Evolutionary conservation across 2,888 invertebrate species (phyloP).

Genomic region (Hirtodrosophila cameraria): DNA sequence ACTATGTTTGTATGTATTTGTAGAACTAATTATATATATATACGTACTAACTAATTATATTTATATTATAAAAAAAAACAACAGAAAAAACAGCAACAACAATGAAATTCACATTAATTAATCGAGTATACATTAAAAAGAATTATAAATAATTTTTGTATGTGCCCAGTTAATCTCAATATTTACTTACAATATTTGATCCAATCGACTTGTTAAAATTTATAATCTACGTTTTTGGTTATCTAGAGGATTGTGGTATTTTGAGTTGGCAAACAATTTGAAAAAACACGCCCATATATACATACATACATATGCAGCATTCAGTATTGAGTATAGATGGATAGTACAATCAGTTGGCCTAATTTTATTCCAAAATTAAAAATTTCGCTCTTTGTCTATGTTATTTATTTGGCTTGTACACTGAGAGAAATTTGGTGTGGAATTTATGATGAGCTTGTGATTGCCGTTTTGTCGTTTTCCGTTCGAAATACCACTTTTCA

Average conservation of each 20-base stretch:
- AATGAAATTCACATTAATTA: conserved; percentile 24
- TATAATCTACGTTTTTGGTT: background rate
- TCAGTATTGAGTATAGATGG: background rate
- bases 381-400: conserved; percentile 14
- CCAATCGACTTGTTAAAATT: background rate
- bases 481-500: too few species aligned
- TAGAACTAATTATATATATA: conserved; percentile 1
- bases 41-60: background rate
- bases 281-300: too few species aligned
- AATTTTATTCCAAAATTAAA: conserved; percentile 6
- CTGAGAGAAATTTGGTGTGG: too few species aligned
- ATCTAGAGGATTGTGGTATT: conserved; percentile 8
- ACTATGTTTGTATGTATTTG: conserved; percentile 7
- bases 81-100: background rate
- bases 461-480: too few species aligned
- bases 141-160: background rate
- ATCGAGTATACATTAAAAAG: conserved; percentile 43
- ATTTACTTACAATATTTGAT: conserved; percentile 1
- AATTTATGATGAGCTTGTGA: too few species aligned
- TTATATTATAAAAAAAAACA: background rate
- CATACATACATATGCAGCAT: too few species aligned
- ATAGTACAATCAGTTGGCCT: conserved; percentile 21
- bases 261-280: too few species aligned
- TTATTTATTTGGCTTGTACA: conserved; percentile 3
- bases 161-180: background rate